Conservation (phyloP, 2,888 invertebrate species). For the Phorcus lineatus region DNA sequence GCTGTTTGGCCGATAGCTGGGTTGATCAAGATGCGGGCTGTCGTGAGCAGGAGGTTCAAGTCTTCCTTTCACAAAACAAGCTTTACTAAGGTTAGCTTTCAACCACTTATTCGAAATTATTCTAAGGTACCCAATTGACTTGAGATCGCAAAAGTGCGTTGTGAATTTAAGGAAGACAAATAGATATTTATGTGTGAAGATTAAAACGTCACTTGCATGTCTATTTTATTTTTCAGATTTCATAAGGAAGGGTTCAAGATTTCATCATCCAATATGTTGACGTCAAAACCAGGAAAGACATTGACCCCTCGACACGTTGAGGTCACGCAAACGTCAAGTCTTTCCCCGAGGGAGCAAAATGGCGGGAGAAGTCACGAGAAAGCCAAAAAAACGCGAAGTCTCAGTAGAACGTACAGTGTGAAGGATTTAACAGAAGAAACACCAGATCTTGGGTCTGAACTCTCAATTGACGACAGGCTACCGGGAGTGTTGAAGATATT, state of each 20-base stretch:
- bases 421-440: conserved; percentile 16
- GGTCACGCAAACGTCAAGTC: not conserved
- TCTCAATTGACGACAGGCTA: conserved; percentile 65
- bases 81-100: too few species aligned
- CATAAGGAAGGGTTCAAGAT: not conserved
- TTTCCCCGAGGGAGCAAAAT: not conserved
- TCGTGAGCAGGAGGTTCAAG: too few species aligned
- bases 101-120: too few species aligned
- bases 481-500: conserved; percentile 70
- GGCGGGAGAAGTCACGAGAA: not conserved
- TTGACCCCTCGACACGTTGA: not conserved
- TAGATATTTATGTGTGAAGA: too few species aligned
- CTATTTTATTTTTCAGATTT: too few species aligned
- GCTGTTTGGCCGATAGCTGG: too few species aligned
- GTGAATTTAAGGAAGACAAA: too few species aligned
- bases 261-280: not conserved
- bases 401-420: conserved; percentile 7
- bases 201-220: too few species aligned
- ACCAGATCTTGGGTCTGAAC: conserved; percentile 42
- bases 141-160: too few species aligned
- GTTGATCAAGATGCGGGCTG: too few species aligned
- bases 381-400: conserved; percentile 17
- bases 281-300: conserved; percentile 8
- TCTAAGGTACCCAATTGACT: too few species aligned
- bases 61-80: too few species aligned